phyloP scores from a whole-genome alignment of 1,140 invertebrate genomes.

The Adelges cooleyi region DNA sequence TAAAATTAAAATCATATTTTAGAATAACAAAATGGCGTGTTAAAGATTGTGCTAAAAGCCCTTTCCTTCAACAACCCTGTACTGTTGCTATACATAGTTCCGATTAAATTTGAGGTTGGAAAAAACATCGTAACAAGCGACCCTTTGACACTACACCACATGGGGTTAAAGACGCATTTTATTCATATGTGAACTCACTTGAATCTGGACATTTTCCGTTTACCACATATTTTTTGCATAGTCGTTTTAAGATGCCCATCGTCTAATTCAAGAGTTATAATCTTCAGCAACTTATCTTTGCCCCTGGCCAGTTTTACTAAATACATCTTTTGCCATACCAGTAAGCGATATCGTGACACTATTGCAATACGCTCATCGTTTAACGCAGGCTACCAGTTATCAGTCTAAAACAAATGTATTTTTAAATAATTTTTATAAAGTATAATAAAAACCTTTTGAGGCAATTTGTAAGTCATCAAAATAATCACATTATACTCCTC shows the following conservation, averaged over 20 bases:
- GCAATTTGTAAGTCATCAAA: no score
- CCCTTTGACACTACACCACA: not conserved
- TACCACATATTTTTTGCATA: slow-evolving; percentile 1
- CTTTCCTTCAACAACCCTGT: no score
- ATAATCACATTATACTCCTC: no score
- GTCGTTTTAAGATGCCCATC: slow-evolving; percentile 1
- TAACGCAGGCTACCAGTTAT: not conserved
- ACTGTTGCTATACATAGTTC: not conserved
- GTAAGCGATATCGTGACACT: not conserved
- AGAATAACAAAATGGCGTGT: not conserved
- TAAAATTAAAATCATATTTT: no score
- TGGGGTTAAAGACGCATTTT: not conserved
- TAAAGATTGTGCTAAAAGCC: not conserved
- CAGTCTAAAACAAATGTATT: no score
- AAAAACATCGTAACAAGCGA: not conserved
- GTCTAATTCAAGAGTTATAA: slow-evolving; percentile 10
- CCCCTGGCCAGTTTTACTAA: slow-evolving; percentile 1
- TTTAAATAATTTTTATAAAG: not conserved
- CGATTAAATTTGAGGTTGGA: not conserved
- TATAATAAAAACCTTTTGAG: no score
- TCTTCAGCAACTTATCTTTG: slow-evolving; percentile 4
- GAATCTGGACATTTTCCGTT: slow-evolving; percentile 6
- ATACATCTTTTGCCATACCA: slow-evolving; percentile 21
- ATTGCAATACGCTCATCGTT: not conserved
- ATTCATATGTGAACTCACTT: not conserved